Evolutionary conservation across 2,888 invertebrate genomes (phyloP).

Genomic region (Mamestra brassicae): DNA sequence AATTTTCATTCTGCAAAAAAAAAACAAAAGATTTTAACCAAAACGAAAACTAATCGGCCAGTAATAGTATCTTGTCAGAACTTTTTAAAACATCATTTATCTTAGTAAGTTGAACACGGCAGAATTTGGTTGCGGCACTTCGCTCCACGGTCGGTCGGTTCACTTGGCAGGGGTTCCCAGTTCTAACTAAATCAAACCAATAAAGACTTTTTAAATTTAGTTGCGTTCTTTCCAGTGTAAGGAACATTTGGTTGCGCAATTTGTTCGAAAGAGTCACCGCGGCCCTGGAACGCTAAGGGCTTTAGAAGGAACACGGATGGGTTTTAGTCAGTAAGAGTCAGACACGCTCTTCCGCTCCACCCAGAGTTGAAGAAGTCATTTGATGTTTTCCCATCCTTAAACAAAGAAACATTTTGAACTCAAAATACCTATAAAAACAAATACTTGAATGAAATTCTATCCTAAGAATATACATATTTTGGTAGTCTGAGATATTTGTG

Average conservation of each 20-base stretch:
- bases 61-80: conserved; percentile 26
- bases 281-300: too few species aligned
- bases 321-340: too few species aligned
- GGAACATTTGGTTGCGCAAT: background rate
- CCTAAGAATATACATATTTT: too few species aligned
- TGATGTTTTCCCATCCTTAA: too few species aligned
- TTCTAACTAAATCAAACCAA: conserved; percentile 17
- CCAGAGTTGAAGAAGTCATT: too few species aligned
- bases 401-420: too few species aligned
- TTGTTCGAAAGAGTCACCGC: too few species aligned
- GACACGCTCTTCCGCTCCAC: too few species aligned
- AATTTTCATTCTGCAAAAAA: background rate
- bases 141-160: background rate
- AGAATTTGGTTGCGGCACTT: conserved; percentile 29
- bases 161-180: background rate
- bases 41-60: conserved; percentile 20
- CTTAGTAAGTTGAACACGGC: conserved; percentile 21
- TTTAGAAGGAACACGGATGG: too few species aligned
- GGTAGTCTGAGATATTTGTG: too few species aligned
- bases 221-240: background rate
- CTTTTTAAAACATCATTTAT: conserved; percentile 32
- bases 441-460: background rate
- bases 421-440: too few species aligned
- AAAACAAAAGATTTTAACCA: background rate
- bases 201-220: background rate